Evolutionary conservation across 1,140 invertebrate species (phyloP), one percentile per base, ranked within the genome.

Genomic region (Penaeus indicus): DNA sequence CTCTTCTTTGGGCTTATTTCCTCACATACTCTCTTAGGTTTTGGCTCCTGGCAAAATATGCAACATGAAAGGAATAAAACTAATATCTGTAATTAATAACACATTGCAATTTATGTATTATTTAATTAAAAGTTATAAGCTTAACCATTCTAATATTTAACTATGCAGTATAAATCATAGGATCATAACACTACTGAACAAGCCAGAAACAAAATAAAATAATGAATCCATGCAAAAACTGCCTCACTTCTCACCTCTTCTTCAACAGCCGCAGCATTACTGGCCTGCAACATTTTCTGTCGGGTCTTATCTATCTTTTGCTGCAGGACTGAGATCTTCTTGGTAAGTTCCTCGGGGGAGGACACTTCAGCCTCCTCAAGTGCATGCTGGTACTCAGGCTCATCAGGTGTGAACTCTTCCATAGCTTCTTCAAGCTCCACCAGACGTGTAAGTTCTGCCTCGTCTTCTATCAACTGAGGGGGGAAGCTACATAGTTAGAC

Each of bases 371-470:
- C 94, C 88, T 95, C 94, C 42, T 94, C 92, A 67, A 96, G 91
- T 0, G 94, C 94, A 88, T 93, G 92, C 91, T 95, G 93, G 62
- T 94, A 93, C 91, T 95, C 94, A 90, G 96, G 95, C 92, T 96
- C 95, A 88, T 96, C 95, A 7, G 95, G 95, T 91, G 97, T 96
- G 13, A 95, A 96, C 92, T 96, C 96, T 90, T 96, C 95, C 83
- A 96, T 93, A 89, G 96, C 92, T 92, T 97, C 96, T 93, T 97
- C 95, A 87, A 98, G 94, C 79, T 95, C 94, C 82, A 96, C 93
- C 38, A 98, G 93, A 89, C 97, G 95, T 91, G 95, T 95, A 27
- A 98, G 92, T 92, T 97, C 96, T 91, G 98, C 96, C 92, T 98
- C 97, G 92, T 98, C 97, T 93, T 97, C 96, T 61, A 95, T 95